A percentile compares a stretch with the other conserved stretches of the same genome.
These are phyloP conservation scores for Liposcelis brunnea DNA, from an alignment of 2,888 invertebrate genomes.

Conservation along the genomic window DNA sequence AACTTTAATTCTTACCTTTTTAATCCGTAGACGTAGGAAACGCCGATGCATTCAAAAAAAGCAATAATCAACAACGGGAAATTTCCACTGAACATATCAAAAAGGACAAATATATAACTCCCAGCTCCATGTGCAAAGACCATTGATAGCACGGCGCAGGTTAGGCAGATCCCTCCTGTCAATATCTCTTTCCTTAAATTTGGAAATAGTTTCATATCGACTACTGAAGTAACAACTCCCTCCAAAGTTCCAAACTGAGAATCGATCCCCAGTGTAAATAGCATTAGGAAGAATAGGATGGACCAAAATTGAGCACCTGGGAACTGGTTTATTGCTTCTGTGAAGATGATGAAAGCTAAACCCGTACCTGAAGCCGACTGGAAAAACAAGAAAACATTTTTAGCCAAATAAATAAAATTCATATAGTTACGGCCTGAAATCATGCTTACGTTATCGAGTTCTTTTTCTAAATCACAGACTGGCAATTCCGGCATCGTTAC, in stretches of 20 bases:
- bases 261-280: constrained; percentile 89
- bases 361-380: constrained; percentile 95
- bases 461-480: constrained; percentile 66
- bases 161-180: constrained; percentile 46
- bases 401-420: constrained; percentile 5
- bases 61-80: constrained; percentile 85
- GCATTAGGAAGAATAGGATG: constrained; percentile 88
- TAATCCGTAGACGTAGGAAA: constrained; percentile 86
- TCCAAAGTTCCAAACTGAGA: constrained; percentile 93
- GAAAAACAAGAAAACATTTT: constrained; percentile 23
- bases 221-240: constrained; percentile 87
- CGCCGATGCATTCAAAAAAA: constrained; percentile 79
- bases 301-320: constrained; percentile 95
- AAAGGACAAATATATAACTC: constrained; percentile 82
- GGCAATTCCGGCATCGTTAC: constrained; percentile 43
- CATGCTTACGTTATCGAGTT: constrained; percentile 66
- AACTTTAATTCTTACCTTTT: constrained; percentile 42
- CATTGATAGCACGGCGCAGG: constrained; percentile 74
- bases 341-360: constrained; percentile 91
- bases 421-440: neutral
- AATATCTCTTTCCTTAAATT: constrained; percentile 66
- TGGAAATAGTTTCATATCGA: constrained; percentile 87
- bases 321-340: constrained; percentile 95
- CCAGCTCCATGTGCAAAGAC: constrained; percentile 84
- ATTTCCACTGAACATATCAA: constrained; percentile 87